Percentiles rank a stretch among this genome's conserved stretches.
phyloP scores from a whole-genome alignment of 2,888 invertebrate species.

The Tetramorium bicarinatum region DNA sequence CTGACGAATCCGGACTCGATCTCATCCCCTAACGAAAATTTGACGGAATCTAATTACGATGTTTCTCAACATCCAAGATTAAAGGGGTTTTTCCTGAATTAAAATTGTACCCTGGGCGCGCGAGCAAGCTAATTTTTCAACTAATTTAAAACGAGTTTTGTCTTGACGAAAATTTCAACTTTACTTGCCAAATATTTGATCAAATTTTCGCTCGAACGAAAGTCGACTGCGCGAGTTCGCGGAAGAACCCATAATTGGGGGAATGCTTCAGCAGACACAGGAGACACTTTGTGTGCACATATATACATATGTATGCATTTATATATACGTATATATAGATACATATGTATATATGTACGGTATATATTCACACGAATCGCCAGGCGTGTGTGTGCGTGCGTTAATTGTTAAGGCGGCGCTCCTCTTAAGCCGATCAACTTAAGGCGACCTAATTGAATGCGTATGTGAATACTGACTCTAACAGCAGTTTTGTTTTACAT shows the following conservation, averaged over 20 bases:
- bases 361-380: slow-evolving; percentile 50
- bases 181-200: slow-evolving; percentile 43
- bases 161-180: slow-evolving; percentile 26
- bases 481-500: slow-evolving; percentile 84
- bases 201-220: slow-evolving; percentile 37
- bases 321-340: not conserved
- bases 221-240: slow-evolving; percentile 23
- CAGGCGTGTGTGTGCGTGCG: slow-evolving; percentile 61
- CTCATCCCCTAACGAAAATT: not conserved
- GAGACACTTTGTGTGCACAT: slow-evolving; percentile 44
- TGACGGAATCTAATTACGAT: slow-evolving; percentile 25
- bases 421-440: slow-evolving; percentile 72
- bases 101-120: not conserved
- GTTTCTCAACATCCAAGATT: slow-evolving; percentile 4
- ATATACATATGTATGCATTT: slow-evolving; percentile 2
- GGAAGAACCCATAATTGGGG: not conserved
- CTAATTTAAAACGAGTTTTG: slow-evolving; percentile 35
- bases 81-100: not conserved
- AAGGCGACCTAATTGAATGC: slow-evolving; percentile 70
- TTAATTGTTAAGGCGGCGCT: slow-evolving; percentile 74
- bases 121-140: slow-evolving; percentile 13
- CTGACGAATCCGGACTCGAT: not conserved
- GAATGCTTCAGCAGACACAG: slow-evolving; percentile 17
- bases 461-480: slow-evolving; percentile 77
- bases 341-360: slow-evolving; percentile 48